Base-by-base conservation (phyloP, 2,888 invertebrate species). In the Portevinia maculata region DNA sequence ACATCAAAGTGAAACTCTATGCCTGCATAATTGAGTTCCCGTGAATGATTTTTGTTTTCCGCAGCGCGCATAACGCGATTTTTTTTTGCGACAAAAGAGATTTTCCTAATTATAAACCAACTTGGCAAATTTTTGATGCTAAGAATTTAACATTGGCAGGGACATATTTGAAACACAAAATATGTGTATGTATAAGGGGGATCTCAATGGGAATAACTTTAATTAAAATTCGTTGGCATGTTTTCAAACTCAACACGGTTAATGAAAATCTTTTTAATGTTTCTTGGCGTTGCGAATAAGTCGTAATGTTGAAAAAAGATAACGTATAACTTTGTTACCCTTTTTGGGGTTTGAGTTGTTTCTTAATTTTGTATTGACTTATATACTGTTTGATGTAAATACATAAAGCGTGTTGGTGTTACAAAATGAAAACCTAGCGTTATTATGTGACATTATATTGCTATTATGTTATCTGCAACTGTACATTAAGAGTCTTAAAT, bases 301-400 rank as follows among this genome's bases (percentile, higher is more conserved):
- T 44, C 62, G 74, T 79, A 62, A 79, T 62, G 69, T 74, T 57
- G 30, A 79, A 69, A 64, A 62, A 69, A 69, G 28, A 50, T 37
- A n/a, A 75, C 69, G 57, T 79, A 69, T 69, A 79, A 57, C 41
- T 24, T 57, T 79, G 79, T 79, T 75, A 79, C 74, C 75, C 57
- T 79, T 50, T n/a, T n/a, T n/a, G n/a, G n/a, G n/a, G n/a, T n/a
- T n/a, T n/a, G n/a, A n/a, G n/a, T n/a, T n/a, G n/a, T n/a, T n/a
- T n/a, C n/a, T n/a, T n/a, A n/a, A n/a, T n/a, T n/a, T n/a, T n/a
- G n/a, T n/a, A n/a, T n/a, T n/a, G n/a, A n/a, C n/a, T n/a, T n/a
- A n/a, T n/a, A n/a, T n/a, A n/a, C n/a, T n/a, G n/a, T n/a, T n/a
- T n/a, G n/a, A n/a, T n/a, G n/a, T n/a, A n/a, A n/a, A n/a, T n/a